Evolutionary conservation across 2,888 invertebrate genomes (phyloP), one percentile per base, ranked within the genome.

Genomic region (Drosophila picticornis): DNA sequence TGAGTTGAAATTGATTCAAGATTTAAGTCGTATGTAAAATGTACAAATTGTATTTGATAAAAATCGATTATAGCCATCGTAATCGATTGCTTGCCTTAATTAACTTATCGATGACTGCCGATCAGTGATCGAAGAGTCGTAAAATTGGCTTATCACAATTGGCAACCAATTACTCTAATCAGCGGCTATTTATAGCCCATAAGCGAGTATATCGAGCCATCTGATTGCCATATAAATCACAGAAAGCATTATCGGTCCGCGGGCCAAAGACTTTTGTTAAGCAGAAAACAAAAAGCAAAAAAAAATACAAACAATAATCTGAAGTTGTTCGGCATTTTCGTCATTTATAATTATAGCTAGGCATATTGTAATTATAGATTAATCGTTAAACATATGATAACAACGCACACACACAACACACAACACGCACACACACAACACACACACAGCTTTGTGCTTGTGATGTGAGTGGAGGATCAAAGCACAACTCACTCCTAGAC

Each of bases 311-410:
- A 22, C 51, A 72, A 53, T 61, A 60, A 72, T 77, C 75, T 82
- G 27, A 73, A 82, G 78, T n/a, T n/a, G n/a, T n/a, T n/a, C n/a
- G n/a, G n/a, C n/a, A n/a, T n/a, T n/a, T n/a, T 90, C 85, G 88
- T 87, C 86, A 87, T 87, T 83, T 85, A 90, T 85, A 87, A 90
- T 88, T 87, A 88, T 87, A 87, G 86, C 84, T 40, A 34, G 56
- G 67, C 50, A 55, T 74, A 81, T 75, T 85, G 75, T 85, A 88
- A 87, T 88, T 85, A 87, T 85, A 84, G 83, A 89, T 81, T 87
- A 73, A 22, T 59, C 58, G 22, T 3, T 9, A 6, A 19, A 36
- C 19, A 19, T 19, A n/a, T n/a, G 10, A 4, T 10, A n/a, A 27
- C 48, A n/a, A 25, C 10, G 22, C 4, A 22, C 43, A 43, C 5